phyloP scores from a whole-genome alignment of 2,888 invertebrate genomes.

The Syrphus vitripennis region DNA sequence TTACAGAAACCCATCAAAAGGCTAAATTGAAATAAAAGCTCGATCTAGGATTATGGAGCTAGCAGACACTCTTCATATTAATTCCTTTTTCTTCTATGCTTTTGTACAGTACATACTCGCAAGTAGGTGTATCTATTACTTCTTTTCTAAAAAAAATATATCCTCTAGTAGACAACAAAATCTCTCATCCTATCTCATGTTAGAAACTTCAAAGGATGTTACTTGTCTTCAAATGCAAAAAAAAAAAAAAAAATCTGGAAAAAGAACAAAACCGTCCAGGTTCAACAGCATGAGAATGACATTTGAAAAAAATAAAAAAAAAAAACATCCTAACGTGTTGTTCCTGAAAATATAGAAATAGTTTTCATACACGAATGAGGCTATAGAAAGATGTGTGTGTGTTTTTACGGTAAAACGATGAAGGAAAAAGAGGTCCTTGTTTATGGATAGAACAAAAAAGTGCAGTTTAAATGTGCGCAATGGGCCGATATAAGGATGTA shows the following conservation, averaged over 20 bases:
- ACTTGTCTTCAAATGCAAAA: neutral
- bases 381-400: neutral
- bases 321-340: neutral
- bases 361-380: constrained; percentile 14
- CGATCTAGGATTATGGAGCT: too few relatives aligned
- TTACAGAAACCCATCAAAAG: too few relatives aligned
- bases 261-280: constrained; percentile 9
- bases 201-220: constrained; percentile 1
- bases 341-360: constrained; percentile 9
- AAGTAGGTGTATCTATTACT: too few relatives aligned
- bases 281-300: constrained; percentile 52
- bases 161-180: neutral
- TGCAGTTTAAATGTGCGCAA: constrained; percentile 57
- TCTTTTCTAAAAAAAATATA: neutral
- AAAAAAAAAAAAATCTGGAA: too few relatives aligned
- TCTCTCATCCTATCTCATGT: neutral
- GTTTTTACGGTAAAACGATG: constrained; percentile 10
- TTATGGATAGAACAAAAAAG: neutral
- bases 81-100: too few relatives aligned
- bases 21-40: too few relatives aligned
- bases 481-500: constrained; percentile 42
- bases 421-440: constrained; percentile 34
- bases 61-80: too few relatives aligned
- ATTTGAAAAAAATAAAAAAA: constrained; percentile 19
- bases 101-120: too few relatives aligned